Base-by-base conservation (phyloP, 37 sponge, comb jelly and placozoan species). In the Axinella damicornis region DNA sequence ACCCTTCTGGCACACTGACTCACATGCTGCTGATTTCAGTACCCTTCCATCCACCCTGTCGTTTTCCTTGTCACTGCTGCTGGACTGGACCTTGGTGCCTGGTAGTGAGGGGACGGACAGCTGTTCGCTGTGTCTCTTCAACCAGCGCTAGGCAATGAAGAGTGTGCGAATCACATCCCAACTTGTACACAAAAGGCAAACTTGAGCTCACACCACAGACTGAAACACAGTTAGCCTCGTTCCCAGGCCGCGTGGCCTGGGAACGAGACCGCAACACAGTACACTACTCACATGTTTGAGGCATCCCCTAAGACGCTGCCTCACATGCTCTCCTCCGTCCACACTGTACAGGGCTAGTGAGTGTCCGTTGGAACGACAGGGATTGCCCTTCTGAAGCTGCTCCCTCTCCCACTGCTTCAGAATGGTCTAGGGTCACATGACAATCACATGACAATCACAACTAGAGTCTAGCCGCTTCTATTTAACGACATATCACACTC, bases 271-370 rank as follows among this genome's bases (percentile, higher is more conserved):
- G n/a, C n/a, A n/a, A 24, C 5, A 14, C 64, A 62, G 2, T 62
- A 5, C 27, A 62, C 12, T 12, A 76, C 88, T 75, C 61, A 88
- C 88, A 57, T 88, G 88, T 75, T 88, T 88, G 4, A 81, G 88
- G 76, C 57, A 88, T 13, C 88, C 88, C 27, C 76, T 65, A 2
- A 35, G 57, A 12, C 76, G 57, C 18, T 58, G 41, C 68, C 75
- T 37, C 33, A 37, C 22, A 54, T 27, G 22, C 5, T 74, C 76
- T 5, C 14, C 28, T 24, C 36, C 32, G n/a, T n/a, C n/a, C 64
- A 41, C 11, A 52, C 28, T 67, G 22, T 25, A 36, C 28, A 12
- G 64, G 22, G 31, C n/a, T 32, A 21, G 17, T 25, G 56, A 6
- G 21, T 39, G 33, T 53, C 39, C 37, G 41, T 59, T 71, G 57